phyloP scores from a whole-genome alignment of 2,888 invertebrate genomes.

The Melinaea marsaeus region DNA sequence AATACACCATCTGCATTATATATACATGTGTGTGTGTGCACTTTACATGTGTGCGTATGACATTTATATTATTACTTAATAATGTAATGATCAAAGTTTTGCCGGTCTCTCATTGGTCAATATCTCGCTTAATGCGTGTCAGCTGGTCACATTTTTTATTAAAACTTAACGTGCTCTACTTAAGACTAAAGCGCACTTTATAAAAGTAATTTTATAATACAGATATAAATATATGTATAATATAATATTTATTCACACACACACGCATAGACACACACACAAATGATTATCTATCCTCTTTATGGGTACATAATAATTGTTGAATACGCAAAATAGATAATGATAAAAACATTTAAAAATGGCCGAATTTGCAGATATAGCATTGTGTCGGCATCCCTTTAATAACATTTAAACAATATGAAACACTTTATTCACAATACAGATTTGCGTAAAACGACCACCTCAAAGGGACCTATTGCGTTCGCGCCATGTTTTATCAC shows the following conservation, averaged over 20 bases:
- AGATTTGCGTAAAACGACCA: conserved; percentile 49
- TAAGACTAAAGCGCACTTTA: conserved; percentile 10
- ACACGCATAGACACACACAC: too few relatives aligned
- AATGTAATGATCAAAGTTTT: conserved; percentile 57
- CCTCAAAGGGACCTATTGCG: conserved; percentile 41
- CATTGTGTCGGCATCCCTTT: conserved; percentile 44
- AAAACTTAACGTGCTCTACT: conserved; percentile 36
- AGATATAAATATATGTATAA: too few relatives aligned
- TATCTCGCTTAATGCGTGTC: conserved; percentile 53
- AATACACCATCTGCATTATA: not conserved
- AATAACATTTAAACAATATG: conserved; percentile 42
- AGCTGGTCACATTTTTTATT: conserved; percentile 56
- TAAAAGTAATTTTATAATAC: not conserved
- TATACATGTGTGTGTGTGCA: not conserved
- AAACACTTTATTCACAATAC: conserved; percentile 31
- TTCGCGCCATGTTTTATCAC: conserved; percentile 36
- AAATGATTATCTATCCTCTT: too few relatives aligned
- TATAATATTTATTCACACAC: too few relatives aligned
- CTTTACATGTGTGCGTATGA: not conserved
- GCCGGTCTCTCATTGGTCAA: conserved; percentile 49
- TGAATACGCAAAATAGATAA: not conserved
- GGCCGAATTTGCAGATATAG: conserved; percentile 7
- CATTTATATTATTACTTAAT: conserved; percentile 35
- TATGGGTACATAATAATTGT: not conserved
- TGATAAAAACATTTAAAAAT: conserved; percentile 8